Conservation (phyloP, 2,888 invertebrate species). For the Plebejus melissa region DNA sequence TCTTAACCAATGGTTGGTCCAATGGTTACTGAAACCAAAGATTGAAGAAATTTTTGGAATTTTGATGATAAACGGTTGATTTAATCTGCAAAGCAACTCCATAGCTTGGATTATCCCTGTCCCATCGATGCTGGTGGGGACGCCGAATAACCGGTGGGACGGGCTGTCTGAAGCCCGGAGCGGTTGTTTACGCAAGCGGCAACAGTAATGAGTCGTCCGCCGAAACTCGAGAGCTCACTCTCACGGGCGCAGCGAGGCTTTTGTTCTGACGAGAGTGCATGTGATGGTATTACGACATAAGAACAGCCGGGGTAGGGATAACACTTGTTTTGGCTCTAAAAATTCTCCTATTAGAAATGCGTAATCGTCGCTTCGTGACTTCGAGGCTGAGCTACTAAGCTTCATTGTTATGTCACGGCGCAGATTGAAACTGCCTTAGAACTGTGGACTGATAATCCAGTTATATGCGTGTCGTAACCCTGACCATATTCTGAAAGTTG, state of each 20-base stretch:
- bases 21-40: too few species aligned
- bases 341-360: conserved; percentile 2
- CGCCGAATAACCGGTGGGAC: conserved; percentile 14
- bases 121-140: not conserved
- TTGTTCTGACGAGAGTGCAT: conserved; percentile 1
- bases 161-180: conserved; percentile 5
- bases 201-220: conserved; percentile 16
- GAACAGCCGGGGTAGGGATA: not conserved
- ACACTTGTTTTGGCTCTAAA: not conserved
- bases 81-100: not conserved
- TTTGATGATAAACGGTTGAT: not conserved
- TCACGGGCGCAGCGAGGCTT: conserved; percentile 1
- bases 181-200: not conserved
- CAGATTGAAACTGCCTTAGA: not conserved
- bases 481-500: conserved; percentile 9
- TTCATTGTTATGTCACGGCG: not conserved
- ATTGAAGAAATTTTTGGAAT: not conserved
- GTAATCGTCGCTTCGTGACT: not conserved
- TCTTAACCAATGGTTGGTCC: too few species aligned
- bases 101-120: not conserved
- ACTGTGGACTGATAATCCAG: conserved; percentile 6
- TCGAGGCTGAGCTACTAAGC: not conserved
- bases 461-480: conserved; percentile 4
- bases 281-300: not conserved
- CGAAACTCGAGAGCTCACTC: conserved; percentile 12